Evolutionary conservation across 1,140 invertebrate genomes (phyloP), one percentile per base, ranked within the genome.

Genomic region (Chelonus insularis): DNA sequence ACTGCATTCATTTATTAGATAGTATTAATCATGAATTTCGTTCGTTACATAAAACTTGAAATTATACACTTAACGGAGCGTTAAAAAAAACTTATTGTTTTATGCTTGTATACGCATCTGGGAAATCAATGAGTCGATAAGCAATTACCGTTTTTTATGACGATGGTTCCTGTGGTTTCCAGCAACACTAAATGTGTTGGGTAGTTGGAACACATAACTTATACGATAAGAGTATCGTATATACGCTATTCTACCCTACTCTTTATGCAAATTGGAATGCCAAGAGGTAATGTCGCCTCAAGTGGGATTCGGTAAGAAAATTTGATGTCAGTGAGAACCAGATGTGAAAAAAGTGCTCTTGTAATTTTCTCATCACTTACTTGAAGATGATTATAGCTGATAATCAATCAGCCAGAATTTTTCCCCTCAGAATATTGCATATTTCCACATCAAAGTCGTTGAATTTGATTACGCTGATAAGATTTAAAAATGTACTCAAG

Each of bases 201-300:
- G 56, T 29, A 12, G 7, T 18, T 32, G 45, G 36, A 51, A 52
- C 41, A 36, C 25, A 60, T 60, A 52, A 60, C 57, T 60, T 51
- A 41, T 60, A 41, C 57, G 47, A 52, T 52, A 60, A 52, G 57
- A 29, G 36, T 60, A 29, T 21, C 32, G 32, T 48, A 14, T 47
- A 47, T 25, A 12, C 14, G 34, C 29, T 51, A 9, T 32, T 58
- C 56, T 20, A 21, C 36, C 65, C 64, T 60, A 61, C 69, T 75
- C 69, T 72, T 73, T 72, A 76, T 76, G 74, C 67, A 76, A 76
- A 76, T 76, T 72, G 65, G 48, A 57, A 65, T 36, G 39, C 36
- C 48, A 52, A 45, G 5, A 54, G 29, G 59, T 52, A 60, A 48
- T 29, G 47, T 51, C 45, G 21, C 36, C 14, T 52, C 48, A 25